Percentiles rank a stretch among this genome's conserved stretches.
Conservation (phyloP, 2,797 vertebrate species). For the Peromyscus eremicus region DNA sequence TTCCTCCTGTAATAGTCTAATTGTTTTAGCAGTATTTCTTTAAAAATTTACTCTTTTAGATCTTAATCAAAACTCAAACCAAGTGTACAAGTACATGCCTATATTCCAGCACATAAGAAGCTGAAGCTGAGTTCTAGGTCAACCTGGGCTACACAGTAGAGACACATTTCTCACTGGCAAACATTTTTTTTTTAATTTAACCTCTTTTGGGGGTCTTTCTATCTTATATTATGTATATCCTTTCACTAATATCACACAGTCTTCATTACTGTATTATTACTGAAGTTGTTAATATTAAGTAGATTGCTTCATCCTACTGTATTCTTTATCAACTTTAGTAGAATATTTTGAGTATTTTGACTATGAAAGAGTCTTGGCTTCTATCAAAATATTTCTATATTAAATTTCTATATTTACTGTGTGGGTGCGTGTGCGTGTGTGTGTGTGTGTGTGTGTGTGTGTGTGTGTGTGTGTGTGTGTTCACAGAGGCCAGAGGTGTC, state of each 20-base stretch:
- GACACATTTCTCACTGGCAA: neutral
- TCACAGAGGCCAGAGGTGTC: neutral
- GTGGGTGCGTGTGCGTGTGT: neutral
- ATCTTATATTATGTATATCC: neutral
- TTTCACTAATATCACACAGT: neutral
- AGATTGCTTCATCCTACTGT: neutral
- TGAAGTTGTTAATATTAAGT: neutral
- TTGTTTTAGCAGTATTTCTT: neutral
- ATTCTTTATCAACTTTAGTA: neutral
- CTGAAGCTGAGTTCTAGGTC: neutral
- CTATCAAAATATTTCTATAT: neutral
- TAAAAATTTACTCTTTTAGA: neutral
- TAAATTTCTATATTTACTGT: neutral
- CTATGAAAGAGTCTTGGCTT: neutral
- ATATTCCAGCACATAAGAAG: neutral
- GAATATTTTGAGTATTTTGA: neutral
- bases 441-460: neutral
- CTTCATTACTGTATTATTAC: neutral
- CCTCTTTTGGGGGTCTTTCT: neutral
- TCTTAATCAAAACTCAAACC: neutral
- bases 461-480: neutral
- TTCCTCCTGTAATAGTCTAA: neutral
- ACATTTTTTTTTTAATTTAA: neutral
- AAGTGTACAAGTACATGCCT: neutral
- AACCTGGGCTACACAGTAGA: neutral